Base-by-base conservation (phyloP, 1,140 invertebrate species). In the Lepidurus packardi region DNA sequence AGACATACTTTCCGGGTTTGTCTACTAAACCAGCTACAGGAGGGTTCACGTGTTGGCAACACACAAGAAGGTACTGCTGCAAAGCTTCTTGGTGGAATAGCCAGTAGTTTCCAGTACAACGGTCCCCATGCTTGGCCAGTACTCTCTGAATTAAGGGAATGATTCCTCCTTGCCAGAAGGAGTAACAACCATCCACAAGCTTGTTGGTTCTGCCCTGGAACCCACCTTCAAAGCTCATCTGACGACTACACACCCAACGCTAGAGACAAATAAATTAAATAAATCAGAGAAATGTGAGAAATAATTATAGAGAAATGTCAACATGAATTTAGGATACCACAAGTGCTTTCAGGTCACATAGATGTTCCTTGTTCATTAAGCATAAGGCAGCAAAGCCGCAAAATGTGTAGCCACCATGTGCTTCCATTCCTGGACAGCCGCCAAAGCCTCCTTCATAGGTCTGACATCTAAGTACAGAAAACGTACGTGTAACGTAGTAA, bases 361-460 rank as follows among this genome's bases (percentile, higher is more conserved):
- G 86, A 79, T 92, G 85, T n/a, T 91, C 90, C 84, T 91, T 90
- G 80, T 91, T 90, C 8, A 99, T 87, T 77, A 99, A 85, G 16
- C 92, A 89, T 16, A 99, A 87, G 5, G 93, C 89, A 74, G 97
- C 95, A 53, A 99, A 87, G 10, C 93, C 97, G 90, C 98, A 99
- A 86, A 97, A 99, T 8, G 97, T 92, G 86, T 99, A 99, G 25
- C 98, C 98, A 7, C 98, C 98, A 87, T 99, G 98, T 25, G 98
- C 98, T 87, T 99, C 98, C 89, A 96, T 91, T 13, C 94, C 95
- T 24, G 97, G 97, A 83, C 89, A 91, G 0, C 96, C 97, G 76
- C 92, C 93, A 89, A 99, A 99, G 0, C 98, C 98, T 75, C 98
- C 98, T 88, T 99, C 98, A 87, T 98, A 99, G 0, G 96, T 98